Base-by-base conservation (phyloP, 2,113 vertebrate genomes). In the Tetrao urogallus region DNA sequence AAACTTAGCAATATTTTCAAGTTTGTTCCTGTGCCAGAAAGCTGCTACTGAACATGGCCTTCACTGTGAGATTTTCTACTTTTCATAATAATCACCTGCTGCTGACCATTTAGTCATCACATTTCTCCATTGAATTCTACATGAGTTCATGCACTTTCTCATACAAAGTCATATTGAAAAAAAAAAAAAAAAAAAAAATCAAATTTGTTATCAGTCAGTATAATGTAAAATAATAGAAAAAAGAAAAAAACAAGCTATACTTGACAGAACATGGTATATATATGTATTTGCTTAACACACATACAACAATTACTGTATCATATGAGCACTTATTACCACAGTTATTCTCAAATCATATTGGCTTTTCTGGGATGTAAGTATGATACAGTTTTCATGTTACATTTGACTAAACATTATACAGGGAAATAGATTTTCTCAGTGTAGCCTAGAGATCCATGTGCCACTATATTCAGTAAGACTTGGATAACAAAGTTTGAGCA, bases 381-480 rank as follows among this genome's bases (percentile, higher is more conserved):
- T 13, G 25, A 52, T 52, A 50, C 30, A 38, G 28, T 45, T 76
- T 84, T 82, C 30, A 13, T 19, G 13, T 47, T 78, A 36, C 21
- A 47, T 12, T 42, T 47, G 10, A 38, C 48, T 73, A 57, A 89
- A 79, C 24, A 61, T 1, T 30, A 40, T 36, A 34, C 13, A 63
- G 52, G 28, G 16, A 82, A 66, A 67, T 12, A 78, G 22, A 28
- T 27, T 43, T 69, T 65, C 36, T n/a, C 34, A 30, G 22, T 43
- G 43, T 1, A 83, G 13, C 18, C 65, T 57, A 21, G 50, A 81
- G 13, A 63, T 38, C 40, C 1, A 1, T 1, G 8, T 1, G 2
- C 18, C 63, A 34, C 47, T 42, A 54, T 17, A 30, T 30, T 54
- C 27, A 30, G 15, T 54, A 28, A 54, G 15, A 10, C 15, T 54